These are phyloP conservation scores for Tetrax tetrax DNA, from an alignment of 2,113 vertebrate species.

Conservation along the genomic window DNA sequence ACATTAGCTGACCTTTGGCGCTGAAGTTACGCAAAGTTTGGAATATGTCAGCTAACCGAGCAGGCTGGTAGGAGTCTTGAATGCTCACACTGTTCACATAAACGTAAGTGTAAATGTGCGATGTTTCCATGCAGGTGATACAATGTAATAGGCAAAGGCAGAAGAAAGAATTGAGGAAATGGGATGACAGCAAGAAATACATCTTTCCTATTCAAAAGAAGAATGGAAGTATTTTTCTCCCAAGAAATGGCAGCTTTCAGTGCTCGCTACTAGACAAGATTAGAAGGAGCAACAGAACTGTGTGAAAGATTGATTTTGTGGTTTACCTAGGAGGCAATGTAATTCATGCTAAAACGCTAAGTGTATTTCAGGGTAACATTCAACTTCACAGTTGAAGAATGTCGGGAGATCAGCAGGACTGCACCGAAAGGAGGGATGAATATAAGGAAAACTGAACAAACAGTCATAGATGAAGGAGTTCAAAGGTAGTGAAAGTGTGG, in stretches of 20 bases:
- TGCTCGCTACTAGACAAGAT: background rate
- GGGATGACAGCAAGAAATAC: background rate
- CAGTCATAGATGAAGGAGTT: background rate
- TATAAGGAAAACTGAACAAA: background rate
- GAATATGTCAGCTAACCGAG: background rate
- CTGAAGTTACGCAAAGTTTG: background rate
- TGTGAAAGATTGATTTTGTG: background rate
- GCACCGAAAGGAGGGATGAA: background rate
- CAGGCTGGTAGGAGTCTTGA: background rate
- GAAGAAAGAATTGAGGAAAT: background rate
- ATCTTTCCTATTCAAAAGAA: background rate
- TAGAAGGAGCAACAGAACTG: background rate
- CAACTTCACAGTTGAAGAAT: background rate
- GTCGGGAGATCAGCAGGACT: background rate
- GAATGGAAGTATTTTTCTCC: background rate
- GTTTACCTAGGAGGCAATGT: background rate
- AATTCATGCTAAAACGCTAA: background rate
- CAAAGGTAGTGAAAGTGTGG: accelerated
- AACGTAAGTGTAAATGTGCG: background rate
- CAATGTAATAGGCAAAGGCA: background rate
- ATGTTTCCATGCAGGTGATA: background rate
- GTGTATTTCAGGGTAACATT: background rate
- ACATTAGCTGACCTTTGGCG: background rate
- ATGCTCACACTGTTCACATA: background rate
- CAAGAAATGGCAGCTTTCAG: background rate